Conservation (phyloP, 2,888 invertebrate species). For the Spodoptera littoralis region DNA sequence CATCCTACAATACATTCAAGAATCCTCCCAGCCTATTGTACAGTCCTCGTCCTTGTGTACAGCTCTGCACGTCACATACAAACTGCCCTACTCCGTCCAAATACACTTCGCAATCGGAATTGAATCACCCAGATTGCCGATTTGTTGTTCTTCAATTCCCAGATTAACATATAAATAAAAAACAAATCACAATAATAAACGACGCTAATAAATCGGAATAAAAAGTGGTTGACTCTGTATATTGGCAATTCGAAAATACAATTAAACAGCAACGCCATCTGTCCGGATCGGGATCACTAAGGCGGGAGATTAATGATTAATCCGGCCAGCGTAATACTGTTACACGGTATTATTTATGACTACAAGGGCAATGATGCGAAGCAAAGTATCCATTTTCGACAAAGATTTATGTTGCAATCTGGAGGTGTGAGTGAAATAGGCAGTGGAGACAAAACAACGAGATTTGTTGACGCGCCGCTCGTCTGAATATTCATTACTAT, state of each 20-base stretch:
- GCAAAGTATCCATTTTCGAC: conserved; percentile 71
- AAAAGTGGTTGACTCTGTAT: conserved; percentile 49
- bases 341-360: conserved; percentile 66
- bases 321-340: conserved; percentile 51
- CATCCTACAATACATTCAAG: conserved; percentile 18
- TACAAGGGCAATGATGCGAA: conserved; percentile 64
- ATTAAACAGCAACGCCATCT: conserved; percentile 55
- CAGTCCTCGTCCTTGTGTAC: conserved; percentile 13
- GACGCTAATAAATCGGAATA: conserved; percentile 47
- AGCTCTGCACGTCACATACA: conserved; percentile 5
- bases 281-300: conserved; percentile 50
- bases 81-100: neutral
- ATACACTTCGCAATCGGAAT: conserved; percentile 13
- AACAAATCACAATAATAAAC: conserved; percentile 38
- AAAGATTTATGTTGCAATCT: conserved; percentile 78
- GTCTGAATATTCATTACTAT: conserved; percentile 80
- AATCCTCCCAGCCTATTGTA: conserved; percentile 24
- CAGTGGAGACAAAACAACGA: conserved; percentile 69
- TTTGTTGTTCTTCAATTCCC: conserved; percentile 35
- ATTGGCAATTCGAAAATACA: conserved; percentile 54
- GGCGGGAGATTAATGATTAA: conserved; percentile 59
- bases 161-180: conserved; percentile 43
- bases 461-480: conserved; percentile 71
- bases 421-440: conserved; percentile 67
- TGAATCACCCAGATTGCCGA: conserved; percentile 11